Conservation (phyloP, 2,113 vertebrate genomes). For the Pluvialis apricaria region DNA sequence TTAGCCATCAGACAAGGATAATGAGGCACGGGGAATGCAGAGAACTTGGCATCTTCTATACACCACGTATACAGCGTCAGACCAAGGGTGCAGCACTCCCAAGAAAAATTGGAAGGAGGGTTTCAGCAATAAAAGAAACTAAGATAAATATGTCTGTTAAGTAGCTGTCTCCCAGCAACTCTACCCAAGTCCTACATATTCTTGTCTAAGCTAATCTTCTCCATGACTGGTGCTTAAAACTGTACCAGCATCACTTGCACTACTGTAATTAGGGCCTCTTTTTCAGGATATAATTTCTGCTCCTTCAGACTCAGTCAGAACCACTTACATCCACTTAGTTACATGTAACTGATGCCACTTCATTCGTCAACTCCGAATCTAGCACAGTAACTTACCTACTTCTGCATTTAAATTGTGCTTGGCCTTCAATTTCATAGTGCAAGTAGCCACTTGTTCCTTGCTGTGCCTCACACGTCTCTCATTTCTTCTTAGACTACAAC, state of each 20-base stretch:
- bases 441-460: conserved; percentile 24
- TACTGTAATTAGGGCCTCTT: background rate
- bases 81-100: background rate
- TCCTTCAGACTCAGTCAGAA: conserved; percentile 1
- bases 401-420: background rate
- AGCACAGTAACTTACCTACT: background rate
- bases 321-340: background rate
- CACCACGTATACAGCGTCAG: background rate
- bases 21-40: background rate
- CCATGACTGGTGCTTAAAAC: background rate
- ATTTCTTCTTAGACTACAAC: conserved; percentile 5
- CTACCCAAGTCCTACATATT: background rate
- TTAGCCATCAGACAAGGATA: background rate
- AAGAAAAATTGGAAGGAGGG: background rate
- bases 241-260: background rate
- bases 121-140: background rate
- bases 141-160: background rate
- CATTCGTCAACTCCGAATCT: background rate
- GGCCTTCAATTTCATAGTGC: background rate
- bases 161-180: background rate
- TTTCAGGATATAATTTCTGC: background rate
- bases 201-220: background rate
- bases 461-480: background rate
- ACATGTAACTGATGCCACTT: background rate
- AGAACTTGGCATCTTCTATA: background rate